Evolutionary conservation across 35 echinoderm and acorn worm species (phyloP).

Genomic region (Ophiothrix spiculata): DNA sequence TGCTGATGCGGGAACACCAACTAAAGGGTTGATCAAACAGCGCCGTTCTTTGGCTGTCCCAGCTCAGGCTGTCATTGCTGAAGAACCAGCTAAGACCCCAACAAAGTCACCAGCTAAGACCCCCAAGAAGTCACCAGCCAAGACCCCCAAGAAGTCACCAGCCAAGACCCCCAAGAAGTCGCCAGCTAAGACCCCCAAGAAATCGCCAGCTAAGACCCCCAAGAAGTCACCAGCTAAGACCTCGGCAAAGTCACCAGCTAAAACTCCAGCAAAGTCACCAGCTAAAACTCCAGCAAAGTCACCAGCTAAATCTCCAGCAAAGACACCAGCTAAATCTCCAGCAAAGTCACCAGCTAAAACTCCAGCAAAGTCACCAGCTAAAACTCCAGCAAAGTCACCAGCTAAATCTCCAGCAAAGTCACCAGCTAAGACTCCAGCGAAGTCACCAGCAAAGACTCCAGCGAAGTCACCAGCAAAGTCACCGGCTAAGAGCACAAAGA

Average conservation of each 20-base stretch:
- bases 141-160: constrained; percentile 31
- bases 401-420: constrained; percentile 15
- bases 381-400: background rate
- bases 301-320: constrained; percentile 21
- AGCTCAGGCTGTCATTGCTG: constrained; percentile 39
- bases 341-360: constrained; percentile 19
- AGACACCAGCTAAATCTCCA: constrained; percentile 7
- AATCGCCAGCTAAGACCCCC: constrained; percentile 37
- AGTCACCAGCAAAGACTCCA: constrained; percentile 39
- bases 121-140: constrained; percentile 39
- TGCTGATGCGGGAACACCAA: constrained; percentile 23
- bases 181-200: constrained; percentile 32
- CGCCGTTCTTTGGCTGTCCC: constrained; percentile 54
- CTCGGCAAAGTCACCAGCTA: constrained; percentile 5
- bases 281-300: constrained; percentile 48
- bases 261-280: constrained; percentile 11
- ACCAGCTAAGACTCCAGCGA: background rate
- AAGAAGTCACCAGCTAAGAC: constrained; percentile 41
- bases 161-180: constrained; percentile 20
- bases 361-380: constrained; percentile 47
- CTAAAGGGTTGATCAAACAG: constrained; percentile 43
- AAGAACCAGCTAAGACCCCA: constrained; percentile 29
- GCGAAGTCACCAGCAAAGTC: constrained; percentile 42
- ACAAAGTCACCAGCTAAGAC: background rate
- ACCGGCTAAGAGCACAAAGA: constrained; percentile 25